Conservation (phyloP, 2,797 vertebrate species). For the Neostethus bicornis region DNA sequence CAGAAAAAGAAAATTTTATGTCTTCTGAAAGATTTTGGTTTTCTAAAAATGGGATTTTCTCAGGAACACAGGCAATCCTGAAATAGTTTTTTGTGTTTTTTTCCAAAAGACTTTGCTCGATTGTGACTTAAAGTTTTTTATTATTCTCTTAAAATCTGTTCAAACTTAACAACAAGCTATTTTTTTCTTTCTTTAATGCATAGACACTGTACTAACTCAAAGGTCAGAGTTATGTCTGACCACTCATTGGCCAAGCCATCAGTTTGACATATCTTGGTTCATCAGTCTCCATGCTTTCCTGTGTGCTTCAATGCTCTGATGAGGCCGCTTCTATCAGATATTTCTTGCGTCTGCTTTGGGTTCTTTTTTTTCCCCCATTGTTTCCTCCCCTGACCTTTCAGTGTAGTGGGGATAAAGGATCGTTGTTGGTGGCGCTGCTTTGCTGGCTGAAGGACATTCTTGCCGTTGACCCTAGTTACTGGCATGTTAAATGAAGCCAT, state of each 20-base stretch:
- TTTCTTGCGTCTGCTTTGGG: too few species aligned
- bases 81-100: too few species aligned
- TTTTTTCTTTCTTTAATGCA: too few species aligned
- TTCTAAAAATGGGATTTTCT: background rate
- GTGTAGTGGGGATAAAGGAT: constrained; percentile 5
- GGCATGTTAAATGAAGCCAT: constrained; percentile 16
- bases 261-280: too few species aligned
- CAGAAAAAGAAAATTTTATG: background rate
- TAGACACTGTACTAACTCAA: too few species aligned
- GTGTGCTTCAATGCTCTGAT: background rate
- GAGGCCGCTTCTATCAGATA: background rate
- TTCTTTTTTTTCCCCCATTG: background rate
- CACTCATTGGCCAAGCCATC: too few species aligned
- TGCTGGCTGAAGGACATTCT: constrained; percentile 33
- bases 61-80: background rate
- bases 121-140: too few species aligned
- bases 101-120: too few species aligned
- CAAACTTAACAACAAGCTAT: too few species aligned
- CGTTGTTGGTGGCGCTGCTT: constrained; percentile 16
- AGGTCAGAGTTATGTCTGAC: too few species aligned
- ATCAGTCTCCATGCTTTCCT: constrained; percentile 4
- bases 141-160: too few species aligned
- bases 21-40: background rate
- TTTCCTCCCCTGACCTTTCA: constrained; percentile 16
- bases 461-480: constrained; percentile 32